These are phyloP conservation scores for Trachelus troglodyta DNA, from an alignment of 2,888 invertebrate species.

Conservation along the genomic window DNA sequence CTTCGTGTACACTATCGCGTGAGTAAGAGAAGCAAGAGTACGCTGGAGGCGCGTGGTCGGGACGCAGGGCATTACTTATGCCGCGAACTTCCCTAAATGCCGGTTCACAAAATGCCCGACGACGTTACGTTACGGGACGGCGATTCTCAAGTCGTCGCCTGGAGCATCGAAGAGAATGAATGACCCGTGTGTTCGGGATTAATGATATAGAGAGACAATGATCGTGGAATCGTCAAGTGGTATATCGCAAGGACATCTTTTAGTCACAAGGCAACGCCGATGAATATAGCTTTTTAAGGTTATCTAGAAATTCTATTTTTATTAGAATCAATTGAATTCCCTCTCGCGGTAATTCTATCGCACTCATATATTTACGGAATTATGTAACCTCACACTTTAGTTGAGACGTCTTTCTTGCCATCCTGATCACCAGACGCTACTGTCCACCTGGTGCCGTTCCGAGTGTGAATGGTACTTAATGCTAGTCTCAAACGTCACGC, in stretches of 20 bases:
- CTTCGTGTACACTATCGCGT: neutral
- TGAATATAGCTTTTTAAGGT: neutral
- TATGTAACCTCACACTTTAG: neutral
- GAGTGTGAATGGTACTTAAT: constrained; percentile 6
- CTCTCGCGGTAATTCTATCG: neutral
- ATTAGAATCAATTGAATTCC: neutral
- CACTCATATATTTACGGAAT: neutral
- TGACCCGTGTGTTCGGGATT: neutral
- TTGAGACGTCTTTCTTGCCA: neutral
- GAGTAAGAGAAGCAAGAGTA: neutral
- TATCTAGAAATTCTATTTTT: neutral
- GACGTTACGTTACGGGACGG: constrained; percentile 20
- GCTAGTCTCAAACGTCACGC: constrained; percentile 10
- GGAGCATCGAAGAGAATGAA: neutral
- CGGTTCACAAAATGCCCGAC: constrained; percentile 17
- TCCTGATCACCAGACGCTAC: neutral
- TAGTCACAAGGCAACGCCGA: neutral
- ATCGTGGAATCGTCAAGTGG: neutral
- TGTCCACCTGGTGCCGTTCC: constrained; percentile 15
- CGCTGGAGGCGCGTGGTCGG: neutral
- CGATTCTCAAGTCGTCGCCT: constrained; percentile 13
- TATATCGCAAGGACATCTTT: neutral
- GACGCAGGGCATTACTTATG: constrained; percentile 10
- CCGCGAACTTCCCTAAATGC: constrained; percentile 24
- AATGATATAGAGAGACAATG: neutral